A percentile compares a stretch with the other conserved stretches of the same genome.
phyloP scores from a whole-genome alignment of 37 sponge, comb jelly and placozoan genomes.

The Spongilla lacustris region DNA sequence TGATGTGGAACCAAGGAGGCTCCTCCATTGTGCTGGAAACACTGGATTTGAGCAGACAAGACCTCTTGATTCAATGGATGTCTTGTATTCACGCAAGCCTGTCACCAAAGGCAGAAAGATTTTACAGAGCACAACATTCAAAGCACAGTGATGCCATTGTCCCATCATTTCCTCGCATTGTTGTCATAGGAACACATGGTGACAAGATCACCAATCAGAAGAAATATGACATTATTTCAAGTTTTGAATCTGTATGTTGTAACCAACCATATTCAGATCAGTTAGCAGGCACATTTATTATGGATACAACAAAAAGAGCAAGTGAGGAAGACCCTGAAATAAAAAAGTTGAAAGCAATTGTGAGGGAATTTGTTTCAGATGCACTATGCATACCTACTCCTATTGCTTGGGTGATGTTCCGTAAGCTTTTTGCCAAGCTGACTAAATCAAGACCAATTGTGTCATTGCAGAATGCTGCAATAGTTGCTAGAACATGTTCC shows the following conservation, averaged over 20 bases:
- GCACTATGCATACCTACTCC: constrained; percentile 26
- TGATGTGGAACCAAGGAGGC: constrained; percentile 18
- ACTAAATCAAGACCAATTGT: constrained; percentile 7
- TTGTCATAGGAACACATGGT: constrained; percentile 19
- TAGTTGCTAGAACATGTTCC: constrained; percentile 16
- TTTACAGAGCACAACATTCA: too few species aligned
- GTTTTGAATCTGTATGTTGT: neutral
- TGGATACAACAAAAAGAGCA: neutral
- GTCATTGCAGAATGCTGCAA: neutral
- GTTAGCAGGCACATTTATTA: neutral
- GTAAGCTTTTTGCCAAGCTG: constrained; percentile 36
- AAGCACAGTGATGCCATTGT: neutral
- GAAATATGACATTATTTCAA: neutral
- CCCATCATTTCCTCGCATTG: neutral
- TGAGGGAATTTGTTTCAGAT: neutral
- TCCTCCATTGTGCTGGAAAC: neutral
- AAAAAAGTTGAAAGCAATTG: neutral
- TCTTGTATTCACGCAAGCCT: neutral
- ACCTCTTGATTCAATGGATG: constrained; percentile 14
- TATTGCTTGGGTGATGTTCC: constrained; percentile 51
- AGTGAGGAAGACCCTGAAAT: constrained; percentile 9
- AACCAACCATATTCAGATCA: neutral
- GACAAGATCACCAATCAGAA: neutral
- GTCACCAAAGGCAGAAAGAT: too few species aligned
- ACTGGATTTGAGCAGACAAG: neutral